These are phyloP conservation scores for Drosophila putrida DNA, from an alignment of 2,888 invertebrate genomes.

Conservation along the genomic window DNA sequence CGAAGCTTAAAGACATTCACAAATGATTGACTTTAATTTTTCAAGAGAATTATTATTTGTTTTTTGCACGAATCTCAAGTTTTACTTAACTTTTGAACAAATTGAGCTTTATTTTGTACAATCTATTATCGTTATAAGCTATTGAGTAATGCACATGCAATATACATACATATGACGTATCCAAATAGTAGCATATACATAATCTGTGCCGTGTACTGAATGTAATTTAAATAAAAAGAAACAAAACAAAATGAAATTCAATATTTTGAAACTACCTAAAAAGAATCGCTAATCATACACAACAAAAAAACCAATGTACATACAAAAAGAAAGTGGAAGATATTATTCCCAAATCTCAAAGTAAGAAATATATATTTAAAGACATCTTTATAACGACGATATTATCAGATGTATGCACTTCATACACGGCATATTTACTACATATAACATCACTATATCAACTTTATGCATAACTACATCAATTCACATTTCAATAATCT, in stretches of 20 bases:
- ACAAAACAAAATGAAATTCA: slow-evolving; percentile 15
- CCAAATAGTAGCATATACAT: slow-evolving; percentile 68
- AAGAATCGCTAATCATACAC: slow-evolving; percentile 11
- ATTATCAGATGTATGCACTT: slow-evolving; percentile 26
- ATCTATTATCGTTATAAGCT: slow-evolving; percentile 42
- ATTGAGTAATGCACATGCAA: slow-evolving; percentile 56
- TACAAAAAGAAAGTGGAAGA: slow-evolving; percentile 31
- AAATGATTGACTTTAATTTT: slow-evolving; percentile 18
- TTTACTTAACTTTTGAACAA: slow-evolving; percentile 57
- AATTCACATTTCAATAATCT: slow-evolving; percentile 40
- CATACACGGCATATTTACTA: slow-evolving; percentile 45
- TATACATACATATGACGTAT: slow-evolving; percentile 63
- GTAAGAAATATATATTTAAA: slow-evolving; percentile 20
- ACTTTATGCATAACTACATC: slow-evolving; percentile 28
- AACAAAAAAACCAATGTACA: slow-evolving; percentile 41
- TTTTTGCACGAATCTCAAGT: slow-evolving; percentile 62
- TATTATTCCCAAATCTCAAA: slow-evolving; percentile 28
- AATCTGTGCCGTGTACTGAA: slow-evolving; percentile 55
- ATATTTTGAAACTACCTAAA: slow-evolving; percentile 25
- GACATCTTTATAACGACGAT: slow-evolving; percentile 21
- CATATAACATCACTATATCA: slow-evolving; percentile 42
- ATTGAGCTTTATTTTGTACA: slow-evolving; percentile 71
- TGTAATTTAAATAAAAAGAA: slow-evolving; percentile 44
- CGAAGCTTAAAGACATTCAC: slow-evolving; percentile 42
- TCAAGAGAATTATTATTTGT: slow-evolving; percentile 19